Evolutionary conservation across 2,797 vertebrate species (phyloP), one percentile per base, ranked within the genome.

Genomic region (Propithecus perrieri): DNA sequence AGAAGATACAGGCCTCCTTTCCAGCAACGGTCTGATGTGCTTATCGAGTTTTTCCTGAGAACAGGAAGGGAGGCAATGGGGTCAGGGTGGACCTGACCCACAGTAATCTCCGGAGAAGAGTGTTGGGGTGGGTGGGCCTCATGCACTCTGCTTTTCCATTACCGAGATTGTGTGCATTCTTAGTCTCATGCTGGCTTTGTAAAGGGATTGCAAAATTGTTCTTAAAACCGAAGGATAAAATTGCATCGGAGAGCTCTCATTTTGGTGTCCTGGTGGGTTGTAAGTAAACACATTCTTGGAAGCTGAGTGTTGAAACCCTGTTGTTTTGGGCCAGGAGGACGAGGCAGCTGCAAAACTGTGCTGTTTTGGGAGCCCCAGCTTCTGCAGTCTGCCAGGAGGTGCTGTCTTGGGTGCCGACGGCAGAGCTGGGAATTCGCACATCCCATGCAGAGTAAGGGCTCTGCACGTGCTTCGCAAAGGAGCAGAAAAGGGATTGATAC

Each of bases 181-280:
- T 80, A 81, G 87, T 41, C 81, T 97, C 90, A 67, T 35, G 59
- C 85, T 92, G 90, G 55, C 65, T 89, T 75, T 76, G n/a, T 74
- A 90, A 96, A 96, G 26, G 74, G 65, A 89, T 38, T 69, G 63
- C n/a, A 86, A 91, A 95, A 63, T 75, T 95, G 95, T 93, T 95
- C 87, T 65, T 90, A 89, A 96, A 94, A 81, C 83, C 0, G 4
- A 91, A 81, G 72, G 55, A 88, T 94, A 87, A 97, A 95, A 96
- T 92, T 71, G 75, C 75, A 80, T 61, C 86, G 94, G 91, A 88
- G 76, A 72, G 48, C 61, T 87, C 69, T 95, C 38, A 30, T 33
- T 85, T 94, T 84, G 88, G 24, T 88, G 63, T 97, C 87, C 90
- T 89, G 87, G 71, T 89, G 86, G 67, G 63, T 75, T 85, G 92